Percentiles rank a stretch among this genome's conserved stretches.
These are phyloP conservation scores for Synchiropus splendidus DNA, from an alignment of 2,113 vertebrate genomes.

Conservation along the genomic window DNA sequence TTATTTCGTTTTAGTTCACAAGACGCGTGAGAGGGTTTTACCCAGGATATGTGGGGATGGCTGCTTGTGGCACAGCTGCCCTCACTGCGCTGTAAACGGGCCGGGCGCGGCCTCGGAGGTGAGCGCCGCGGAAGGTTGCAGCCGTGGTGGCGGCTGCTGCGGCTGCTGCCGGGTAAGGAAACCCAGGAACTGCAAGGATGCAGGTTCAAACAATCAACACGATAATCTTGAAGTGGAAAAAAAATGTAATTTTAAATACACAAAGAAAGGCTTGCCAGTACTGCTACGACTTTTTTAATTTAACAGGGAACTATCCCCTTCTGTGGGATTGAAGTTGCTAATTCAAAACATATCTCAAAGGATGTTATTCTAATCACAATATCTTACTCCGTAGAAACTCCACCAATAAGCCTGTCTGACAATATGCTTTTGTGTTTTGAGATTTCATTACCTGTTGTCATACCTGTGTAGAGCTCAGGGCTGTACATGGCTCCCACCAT, in stretches of 20 bases:
- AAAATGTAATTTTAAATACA: too few species aligned
- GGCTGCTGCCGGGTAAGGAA: constrained; percentile 85
- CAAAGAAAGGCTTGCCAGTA: too few species aligned
- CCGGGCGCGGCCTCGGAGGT: constrained; percentile 90
- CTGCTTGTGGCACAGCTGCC: constrained; percentile 84
- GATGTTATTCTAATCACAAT: too few species aligned
- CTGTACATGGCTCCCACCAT: constrained; percentile 96
- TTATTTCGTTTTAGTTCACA: too few species aligned
- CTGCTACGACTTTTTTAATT: too few species aligned
- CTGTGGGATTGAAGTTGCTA: too few species aligned
- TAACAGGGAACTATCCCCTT: too few species aligned
- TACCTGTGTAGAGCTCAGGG: constrained; percentile 98
- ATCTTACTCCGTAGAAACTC: too few species aligned
- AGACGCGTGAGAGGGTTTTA: constrained; percentile 27
- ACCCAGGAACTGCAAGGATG: constrained; percentile 83
- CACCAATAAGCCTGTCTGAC: too few species aligned
- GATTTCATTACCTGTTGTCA: neutral
- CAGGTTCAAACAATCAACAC: neutral
- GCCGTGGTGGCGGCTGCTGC: constrained; percentile 64
- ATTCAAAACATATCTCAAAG: too few species aligned
- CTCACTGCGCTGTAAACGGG: constrained; percentile 93
- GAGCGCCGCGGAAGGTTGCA: constrained; percentile 90
- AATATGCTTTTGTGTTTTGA: too few species aligned
- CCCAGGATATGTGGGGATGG: constrained; percentile 79
- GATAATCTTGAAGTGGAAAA: too few species aligned